Evolutionary conservation across 1,140 invertebrate genomes (phyloP), one percentile per base, ranked within the genome.

Genomic region (Globodera ellingtonae): DNA sequence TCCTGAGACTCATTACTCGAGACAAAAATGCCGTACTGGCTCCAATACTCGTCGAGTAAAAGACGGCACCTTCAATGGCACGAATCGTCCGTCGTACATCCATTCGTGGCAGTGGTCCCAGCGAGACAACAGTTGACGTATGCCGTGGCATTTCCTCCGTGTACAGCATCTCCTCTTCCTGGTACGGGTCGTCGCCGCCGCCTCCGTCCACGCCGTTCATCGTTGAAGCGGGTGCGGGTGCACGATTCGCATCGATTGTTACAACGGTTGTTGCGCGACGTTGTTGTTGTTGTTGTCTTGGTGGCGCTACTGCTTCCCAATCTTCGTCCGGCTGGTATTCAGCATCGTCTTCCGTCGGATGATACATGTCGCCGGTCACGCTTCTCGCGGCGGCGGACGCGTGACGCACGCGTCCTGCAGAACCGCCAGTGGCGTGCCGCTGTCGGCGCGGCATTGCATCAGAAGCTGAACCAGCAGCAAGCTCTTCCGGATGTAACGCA

Each of bases 61-160:
- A 62, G 13, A 48, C 56, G 24, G 10, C 52, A 13, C 77, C 67
- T 82, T 87, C 86, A 71, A 89, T 83, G 52, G 83, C 62, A 21
- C 78, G 69, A 24, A 88, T 66, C 21, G 86, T 62, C 8, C 84
- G 59, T n/a, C 81, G 78, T n/a, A 88, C 85, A 75, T 88, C 88
- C 6, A 87, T 79, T 35, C 84, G 82, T 24, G 81, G 48, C 35
- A 86, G 21, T 47, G 75, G 75, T 4, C 75, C 50, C 66, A 79
- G 15, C n/a, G 62, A 24, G 69, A 76, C 75, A 44, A 77, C 50
- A 15, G 75, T 80, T n/a, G 79, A 80, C 18, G 79, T 73, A 69
- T 80, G 79, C 50, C 70, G 73, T 8, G 79, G 56, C 6, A 80
- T 5, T 44, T 78, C 21, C 13, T 66, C 79, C 74, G 56, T 47